Evolutionary conservation across 2,797 vertebrate genomes (phyloP).

Genomic region (Neoniphon sammara): DNA sequence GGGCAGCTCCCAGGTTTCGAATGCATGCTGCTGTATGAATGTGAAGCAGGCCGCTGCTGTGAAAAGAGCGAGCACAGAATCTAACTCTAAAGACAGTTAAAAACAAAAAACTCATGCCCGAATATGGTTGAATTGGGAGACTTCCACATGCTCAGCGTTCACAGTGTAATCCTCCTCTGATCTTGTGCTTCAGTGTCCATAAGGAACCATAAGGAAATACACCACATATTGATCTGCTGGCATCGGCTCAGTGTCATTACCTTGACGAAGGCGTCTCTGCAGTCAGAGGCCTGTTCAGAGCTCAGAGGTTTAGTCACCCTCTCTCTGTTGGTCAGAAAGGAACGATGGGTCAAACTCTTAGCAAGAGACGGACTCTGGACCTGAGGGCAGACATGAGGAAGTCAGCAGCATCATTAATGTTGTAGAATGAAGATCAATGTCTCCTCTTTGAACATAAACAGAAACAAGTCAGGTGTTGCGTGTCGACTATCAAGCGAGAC

Average conservation of each 20-base stretch:
- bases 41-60: too few relatives aligned
- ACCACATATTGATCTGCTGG: background rate
- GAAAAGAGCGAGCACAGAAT: too few relatives aligned
- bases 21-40: too few relatives aligned
- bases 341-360: conserved; percentile 87
- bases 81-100: too few relatives aligned
- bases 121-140: too few relatives aligned
- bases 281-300: conserved; percentile 85
- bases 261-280: conserved; percentile 94
- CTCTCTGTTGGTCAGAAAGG: conserved; percentile 89
- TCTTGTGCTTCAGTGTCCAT: background rate
- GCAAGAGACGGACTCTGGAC: conserved; percentile 83
- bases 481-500: background rate
- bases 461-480: background rate
- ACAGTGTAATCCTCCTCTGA: background rate
- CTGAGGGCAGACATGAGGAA: conserved; percentile 66
- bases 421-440: background rate
- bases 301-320: conserved; percentile 88
- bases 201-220: conserved; percentile 45
- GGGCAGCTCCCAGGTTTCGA: too few relatives aligned
- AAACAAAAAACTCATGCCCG: too few relatives aligned
- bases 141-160: background rate
- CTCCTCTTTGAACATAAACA: background rate
- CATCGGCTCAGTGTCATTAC: conserved; percentile 67
- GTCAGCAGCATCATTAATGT: background rate